Percentiles rank a stretch among this genome's conserved stretches.
These are phyloP conservation scores for Pelagia noctiluca DNA, from an alignment of 30 jellyfish, hydroid and myxozoan genomes.

Conservation along the genomic window DNA sequence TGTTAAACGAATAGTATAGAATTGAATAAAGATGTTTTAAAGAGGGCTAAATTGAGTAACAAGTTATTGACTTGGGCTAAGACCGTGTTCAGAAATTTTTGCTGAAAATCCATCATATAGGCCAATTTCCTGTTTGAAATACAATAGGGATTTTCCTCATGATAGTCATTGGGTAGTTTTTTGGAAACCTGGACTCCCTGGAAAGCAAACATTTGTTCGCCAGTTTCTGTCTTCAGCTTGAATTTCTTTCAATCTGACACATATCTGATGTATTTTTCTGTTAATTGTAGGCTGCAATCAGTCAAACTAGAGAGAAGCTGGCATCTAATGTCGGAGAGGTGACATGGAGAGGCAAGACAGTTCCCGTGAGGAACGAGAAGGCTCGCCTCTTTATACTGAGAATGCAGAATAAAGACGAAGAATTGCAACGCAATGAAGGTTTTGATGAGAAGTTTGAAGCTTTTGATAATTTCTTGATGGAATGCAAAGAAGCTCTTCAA, in stretches of 20 bases:
- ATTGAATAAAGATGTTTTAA: too few species aligned
- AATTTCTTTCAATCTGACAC: not conserved
- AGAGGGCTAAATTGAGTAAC: too few species aligned
- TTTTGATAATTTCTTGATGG: slow-evolving; percentile 84
- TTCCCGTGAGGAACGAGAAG: slow-evolving; percentile 86
- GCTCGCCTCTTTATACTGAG: slow-evolving; percentile 81
- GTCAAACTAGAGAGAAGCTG: slow-evolving; percentile 87
- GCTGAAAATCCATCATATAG: too few species aligned
- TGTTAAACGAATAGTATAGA: too few species aligned
- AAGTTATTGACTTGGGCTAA: too few species aligned
- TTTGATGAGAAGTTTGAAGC: slow-evolving; percentile 84
- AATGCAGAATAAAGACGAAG: slow-evolving; percentile 73
- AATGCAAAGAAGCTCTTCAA: slow-evolving; percentile 93
- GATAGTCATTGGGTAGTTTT: too few species aligned
- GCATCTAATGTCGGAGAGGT: slow-evolving; percentile 90
- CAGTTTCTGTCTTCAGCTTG: not conserved
- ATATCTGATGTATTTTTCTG: not conserved
- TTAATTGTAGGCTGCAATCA: slow-evolving; percentile 82
- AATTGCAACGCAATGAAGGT: slow-evolving; percentile 56
- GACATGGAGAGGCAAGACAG: slow-evolving; percentile 86
- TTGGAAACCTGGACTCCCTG: too few species aligned
- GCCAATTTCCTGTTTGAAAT: not conserved
- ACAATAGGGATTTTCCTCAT: too few species aligned
- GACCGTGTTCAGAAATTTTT: too few species aligned
- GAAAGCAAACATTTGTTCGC: too few species aligned